These are phyloP conservation scores for Cepaea hortensis DNA, from an alignment of 2,888 invertebrate genomes.

Conservation along the genomic window DNA sequence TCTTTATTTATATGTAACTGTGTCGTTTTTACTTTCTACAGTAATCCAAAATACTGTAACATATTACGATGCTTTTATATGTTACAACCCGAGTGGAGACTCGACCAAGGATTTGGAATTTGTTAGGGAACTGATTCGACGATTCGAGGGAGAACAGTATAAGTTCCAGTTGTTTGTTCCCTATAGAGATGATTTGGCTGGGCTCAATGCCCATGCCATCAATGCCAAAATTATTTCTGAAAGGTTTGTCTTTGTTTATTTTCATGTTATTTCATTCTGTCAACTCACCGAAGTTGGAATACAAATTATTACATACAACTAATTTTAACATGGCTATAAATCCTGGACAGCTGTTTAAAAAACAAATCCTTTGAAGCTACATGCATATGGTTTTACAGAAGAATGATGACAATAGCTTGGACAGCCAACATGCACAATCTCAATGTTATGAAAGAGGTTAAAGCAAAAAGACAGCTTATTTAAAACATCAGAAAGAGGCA, in stretches of 20 bases:
- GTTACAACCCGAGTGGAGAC: conserved; percentile 63
- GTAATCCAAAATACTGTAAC: conserved; percentile 58
- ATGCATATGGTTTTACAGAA: too few species aligned
- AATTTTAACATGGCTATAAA: too few species aligned
- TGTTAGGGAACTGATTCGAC: conserved; percentile 64
- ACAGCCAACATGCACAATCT: too few species aligned
- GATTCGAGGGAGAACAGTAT: conserved; percentile 61
- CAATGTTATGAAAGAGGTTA: too few species aligned
- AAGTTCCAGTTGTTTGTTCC: conserved; percentile 69
- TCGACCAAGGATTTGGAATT: conserved; percentile 61
- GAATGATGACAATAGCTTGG: too few species aligned
- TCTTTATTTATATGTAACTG: neutral
- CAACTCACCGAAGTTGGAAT: too few species aligned
- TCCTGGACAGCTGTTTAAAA: too few species aligned
- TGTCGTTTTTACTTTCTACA: conserved; percentile 48
- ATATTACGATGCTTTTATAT: conserved; percentile 72
- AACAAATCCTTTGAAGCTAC: too few species aligned
- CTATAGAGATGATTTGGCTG: conserved; percentile 69
- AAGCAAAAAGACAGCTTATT: too few species aligned
- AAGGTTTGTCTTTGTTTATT: conserved; percentile 57
- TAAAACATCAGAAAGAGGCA: too few species aligned
- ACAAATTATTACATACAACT: too few species aligned
- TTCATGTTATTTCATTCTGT: neutral
- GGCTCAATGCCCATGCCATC: conserved; percentile 63
- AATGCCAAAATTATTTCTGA: conserved; percentile 70